These are phyloP conservation scores for Numenius arquata DNA, from an alignment of 2,113 vertebrate species.

Conservation along the genomic window DNA sequence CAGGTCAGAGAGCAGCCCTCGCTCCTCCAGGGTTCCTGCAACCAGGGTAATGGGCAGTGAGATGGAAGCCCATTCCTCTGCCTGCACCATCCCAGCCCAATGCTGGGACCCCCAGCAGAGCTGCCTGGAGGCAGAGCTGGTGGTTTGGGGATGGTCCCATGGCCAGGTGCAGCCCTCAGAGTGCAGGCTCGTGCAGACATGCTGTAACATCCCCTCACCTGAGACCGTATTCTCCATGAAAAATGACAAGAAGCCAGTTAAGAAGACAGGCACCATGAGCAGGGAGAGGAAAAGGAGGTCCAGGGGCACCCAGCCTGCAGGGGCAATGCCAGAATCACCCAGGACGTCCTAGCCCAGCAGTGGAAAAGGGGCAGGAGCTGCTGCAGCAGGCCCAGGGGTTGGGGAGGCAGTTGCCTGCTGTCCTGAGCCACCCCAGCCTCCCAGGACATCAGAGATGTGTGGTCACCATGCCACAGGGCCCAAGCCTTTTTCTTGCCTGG, in stretches of 20 bases:
- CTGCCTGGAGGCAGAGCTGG: not conserved
- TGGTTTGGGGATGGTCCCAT: not conserved
- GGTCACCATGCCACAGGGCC: not conserved
- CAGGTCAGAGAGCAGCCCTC: slow-evolving; percentile 60
- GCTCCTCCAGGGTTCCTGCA: slow-evolving; percentile 73
- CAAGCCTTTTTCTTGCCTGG: not conserved
- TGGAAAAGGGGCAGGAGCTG: not conserved
- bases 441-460: not conserved
- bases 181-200: not conserved
- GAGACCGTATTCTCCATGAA: slow-evolving; percentile 84
- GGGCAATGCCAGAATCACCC: not conserved
- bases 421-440: not conserved
- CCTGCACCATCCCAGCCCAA: not conserved
- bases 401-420: not conserved
- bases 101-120: not conserved
- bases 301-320: slow-evolving; percentile 73
- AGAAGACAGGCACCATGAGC: slow-evolving; percentile 77
- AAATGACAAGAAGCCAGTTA: slow-evolving; percentile 83
- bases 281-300: slow-evolving; percentile 78
- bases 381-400: not conserved
- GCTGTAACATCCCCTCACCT: slow-evolving; percentile 69
- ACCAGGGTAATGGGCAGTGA: not conserved
- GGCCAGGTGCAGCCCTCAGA: not conserved
- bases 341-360: not conserved
- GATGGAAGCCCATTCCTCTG: not conserved